phyloP scores from a whole-genome alignment of 2,888 invertebrate genomes.

The Hipparchia semele region DNA sequence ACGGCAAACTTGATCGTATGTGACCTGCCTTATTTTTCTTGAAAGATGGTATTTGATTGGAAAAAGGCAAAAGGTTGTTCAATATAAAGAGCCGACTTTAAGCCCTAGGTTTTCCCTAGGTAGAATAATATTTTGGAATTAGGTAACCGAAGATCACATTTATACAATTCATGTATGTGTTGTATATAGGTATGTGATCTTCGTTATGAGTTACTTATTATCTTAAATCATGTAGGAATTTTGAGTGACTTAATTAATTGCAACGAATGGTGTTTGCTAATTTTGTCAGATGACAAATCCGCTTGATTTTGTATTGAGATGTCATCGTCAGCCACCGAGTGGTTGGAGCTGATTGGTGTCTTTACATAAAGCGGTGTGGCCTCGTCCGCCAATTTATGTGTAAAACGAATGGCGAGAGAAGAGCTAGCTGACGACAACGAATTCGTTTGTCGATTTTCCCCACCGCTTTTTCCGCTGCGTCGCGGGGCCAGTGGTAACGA shows the following conservation, averaged over 20 bases:
- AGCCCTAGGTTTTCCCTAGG: too few species aligned
- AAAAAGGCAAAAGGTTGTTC: too few species aligned
- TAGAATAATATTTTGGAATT: too few species aligned
- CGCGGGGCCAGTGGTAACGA: constrained; percentile 59
- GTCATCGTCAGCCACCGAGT: constrained; percentile 43
- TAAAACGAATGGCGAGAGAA: constrained; percentile 63
- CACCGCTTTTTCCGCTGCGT: constrained; percentile 67
- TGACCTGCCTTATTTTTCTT: too few species aligned
- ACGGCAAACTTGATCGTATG: too few species aligned
- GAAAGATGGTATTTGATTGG: too few species aligned
- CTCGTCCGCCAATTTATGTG: constrained; percentile 59
- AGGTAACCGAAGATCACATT: too few species aligned
- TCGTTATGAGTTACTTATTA: too few species aligned
- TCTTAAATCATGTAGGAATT: neutral
- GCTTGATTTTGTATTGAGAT: constrained; percentile 23
- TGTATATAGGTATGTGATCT: too few species aligned
- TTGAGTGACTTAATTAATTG: neutral
- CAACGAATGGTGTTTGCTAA: neutral
- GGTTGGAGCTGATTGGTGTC: constrained; percentile 63
- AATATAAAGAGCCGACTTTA: too few species aligned
- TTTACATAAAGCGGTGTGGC: constrained; percentile 62
- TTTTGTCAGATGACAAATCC: constrained; percentile 27
- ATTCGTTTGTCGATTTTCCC: constrained; percentile 67
- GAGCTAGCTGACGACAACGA: constrained; percentile 55
- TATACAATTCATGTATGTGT: too few species aligned